phyloP scores from a whole-genome alignment of 2,113 vertebrate species.

The Tragelaphus strepsiceros region DNA sequence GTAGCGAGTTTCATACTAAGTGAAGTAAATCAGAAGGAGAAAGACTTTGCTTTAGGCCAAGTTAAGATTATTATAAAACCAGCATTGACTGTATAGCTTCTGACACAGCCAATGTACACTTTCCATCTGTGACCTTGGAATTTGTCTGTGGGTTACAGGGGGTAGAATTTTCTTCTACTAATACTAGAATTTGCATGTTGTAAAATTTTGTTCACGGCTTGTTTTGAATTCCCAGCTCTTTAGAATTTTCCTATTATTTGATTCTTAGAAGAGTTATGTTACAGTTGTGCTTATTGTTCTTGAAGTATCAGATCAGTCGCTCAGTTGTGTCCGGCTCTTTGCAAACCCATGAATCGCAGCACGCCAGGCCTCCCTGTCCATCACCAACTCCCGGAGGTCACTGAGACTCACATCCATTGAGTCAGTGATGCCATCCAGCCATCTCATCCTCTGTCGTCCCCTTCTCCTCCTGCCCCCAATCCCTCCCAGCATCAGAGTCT shows the following conservation, averaged over 20 bases:
- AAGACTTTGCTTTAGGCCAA: slow-evolving; percentile 19
- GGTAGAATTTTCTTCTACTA: slow-evolving; percentile 11
- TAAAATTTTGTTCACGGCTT: background rate
- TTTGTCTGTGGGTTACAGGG: slow-evolving; percentile 33
- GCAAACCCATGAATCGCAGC: too few relatives aligned
- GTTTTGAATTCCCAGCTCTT: background rate
- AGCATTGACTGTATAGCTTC: background rate
- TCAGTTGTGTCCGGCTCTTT: too few relatives aligned
- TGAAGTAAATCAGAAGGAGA: background rate
- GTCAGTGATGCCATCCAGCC: too few relatives aligned
- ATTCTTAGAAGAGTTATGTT: slow-evolving; percentile 25
- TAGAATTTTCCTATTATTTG: background rate
- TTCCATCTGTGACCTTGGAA: slow-evolving; percentile 53
- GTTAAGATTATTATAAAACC: slow-evolving; percentile 36
- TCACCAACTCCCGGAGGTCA: too few relatives aligned
- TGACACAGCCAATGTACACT: background rate
- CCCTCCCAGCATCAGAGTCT: too few relatives aligned
- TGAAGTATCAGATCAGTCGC: background rate
- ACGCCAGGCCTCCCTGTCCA: too few relatives aligned
- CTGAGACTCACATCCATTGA: too few relatives aligned
- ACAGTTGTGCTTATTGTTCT: background rate
- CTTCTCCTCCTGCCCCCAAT: too few relatives aligned
- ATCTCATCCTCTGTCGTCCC: too few relatives aligned
- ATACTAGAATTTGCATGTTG: background rate
- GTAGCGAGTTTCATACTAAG: background rate